phyloP scores from a whole-genome alignment of 2,113 vertebrate genomes.

The Puntigrus tetrazona region DNA sequence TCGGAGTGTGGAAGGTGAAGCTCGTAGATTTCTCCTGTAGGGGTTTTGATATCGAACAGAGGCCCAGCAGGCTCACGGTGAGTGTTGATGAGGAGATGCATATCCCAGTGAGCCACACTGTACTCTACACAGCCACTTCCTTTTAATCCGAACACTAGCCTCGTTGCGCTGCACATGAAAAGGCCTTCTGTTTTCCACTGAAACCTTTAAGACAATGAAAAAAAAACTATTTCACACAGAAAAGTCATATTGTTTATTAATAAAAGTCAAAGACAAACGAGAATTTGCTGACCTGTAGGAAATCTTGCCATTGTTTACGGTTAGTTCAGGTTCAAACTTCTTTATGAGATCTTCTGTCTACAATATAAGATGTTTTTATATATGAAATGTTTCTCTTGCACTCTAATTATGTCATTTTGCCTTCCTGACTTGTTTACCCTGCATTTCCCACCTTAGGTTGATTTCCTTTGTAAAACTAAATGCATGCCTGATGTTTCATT shows the following conservation, averaged over 20 bases:
- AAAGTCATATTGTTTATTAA: not conserved
- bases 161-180: slow-evolving; percentile 30
- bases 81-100: not conserved
- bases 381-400: no score
- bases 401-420: no score
- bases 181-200: slow-evolving; percentile 6
- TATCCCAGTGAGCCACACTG: slow-evolving; percentile 40
- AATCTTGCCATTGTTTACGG: not conserved
- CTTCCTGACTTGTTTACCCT: no score
- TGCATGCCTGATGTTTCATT: no score
- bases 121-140: slow-evolving; percentile 42
- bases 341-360: not conserved
- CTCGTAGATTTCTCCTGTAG: slow-evolving; percentile 22
- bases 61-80: slow-evolving; percentile 47
- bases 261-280: not conserved
- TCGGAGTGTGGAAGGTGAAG: slow-evolving; percentile 54
- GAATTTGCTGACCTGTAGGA: not conserved
- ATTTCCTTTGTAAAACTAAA: no score
- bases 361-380: not conserved
- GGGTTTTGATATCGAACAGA: slow-evolving; percentile 33
- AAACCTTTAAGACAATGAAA: not conserved
- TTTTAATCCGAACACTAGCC: slow-evolving; percentile 42
- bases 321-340: not conserved
- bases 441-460: no score
- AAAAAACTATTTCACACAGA: not conserved